Base-by-base conservation (phyloP, 2,113 vertebrate genomes). In the Malurus cyaneus region DNA sequence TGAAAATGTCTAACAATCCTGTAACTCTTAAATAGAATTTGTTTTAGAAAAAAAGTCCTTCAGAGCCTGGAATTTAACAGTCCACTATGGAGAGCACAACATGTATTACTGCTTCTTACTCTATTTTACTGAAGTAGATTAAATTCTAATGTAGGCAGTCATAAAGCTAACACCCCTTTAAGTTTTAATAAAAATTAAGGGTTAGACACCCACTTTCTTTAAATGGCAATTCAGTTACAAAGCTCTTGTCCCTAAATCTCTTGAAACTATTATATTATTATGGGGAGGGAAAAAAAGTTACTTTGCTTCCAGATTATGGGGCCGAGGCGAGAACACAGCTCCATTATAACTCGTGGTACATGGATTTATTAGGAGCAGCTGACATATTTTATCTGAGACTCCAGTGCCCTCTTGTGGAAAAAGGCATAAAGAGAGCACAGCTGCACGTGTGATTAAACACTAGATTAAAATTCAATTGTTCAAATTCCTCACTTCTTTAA, bases 351-450 rank as follows among this genome's bases (percentile, higher is more conserved):
- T 5, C 14, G 2, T 5, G 28, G 3, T 56, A 23, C 0, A 1
- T 7, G 6, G 42, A 60, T 80, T 79, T 74, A 9, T 26, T 47
- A 39, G 66, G 36, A 57, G 36, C 36, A 23, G 16, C 14, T 18
- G 23, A 46, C 16, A 34, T 49, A 25, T 65, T 78, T 73, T 81
- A 24, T 78, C 36, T 96, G 88, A 89, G 72, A 41, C 88, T 71
- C 85, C 82, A 92, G 92, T 81, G 94, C 98, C 97, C 97, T 96
- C 98, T 98, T 31, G 97, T 97, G 98, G 96, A 92, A 3, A 7
- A 66, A 90, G 18, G 29, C 64, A 59, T 18, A 62, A 76, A 57
- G 28, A 13, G 52, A 77, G 21, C 17, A 66, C 66, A 90, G 60
- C 32, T 19, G 16, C 18, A 61, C 36, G 18, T 5, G 9, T 19